Conservation (phyloP, 1,140 invertebrate species). For the Olivierus martensii region DNA sequence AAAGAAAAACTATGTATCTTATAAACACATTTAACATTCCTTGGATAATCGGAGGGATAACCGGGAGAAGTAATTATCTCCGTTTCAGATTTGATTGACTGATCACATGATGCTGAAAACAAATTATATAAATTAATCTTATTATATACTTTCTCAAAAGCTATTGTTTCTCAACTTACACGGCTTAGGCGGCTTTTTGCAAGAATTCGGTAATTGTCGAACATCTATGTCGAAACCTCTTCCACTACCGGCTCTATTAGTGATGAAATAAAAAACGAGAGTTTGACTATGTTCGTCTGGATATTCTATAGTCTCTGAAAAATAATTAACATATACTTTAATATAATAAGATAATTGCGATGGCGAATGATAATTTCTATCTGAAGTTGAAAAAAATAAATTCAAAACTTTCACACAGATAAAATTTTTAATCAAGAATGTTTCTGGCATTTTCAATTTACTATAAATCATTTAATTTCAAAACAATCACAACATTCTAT, state of each 20-base stretch:
- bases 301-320: slow-evolving; percentile 15
- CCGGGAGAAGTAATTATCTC: slow-evolving; percentile 13
- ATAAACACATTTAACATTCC: slow-evolving; percentile 13
- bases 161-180: background rate
- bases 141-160: background rate
- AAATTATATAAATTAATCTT: background rate
- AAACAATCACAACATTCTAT: too few species aligned
- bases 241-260: slow-evolving; percentile 16
- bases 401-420: too few species aligned
- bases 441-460: background rate
- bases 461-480: too few species aligned
- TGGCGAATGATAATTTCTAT: too few species aligned
- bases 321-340: background rate
- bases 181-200: slow-evolving; percentile 10
- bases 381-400: background rate
- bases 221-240: slow-evolving; percentile 20
- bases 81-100: slow-evolving; percentile 6
- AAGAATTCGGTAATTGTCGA: slow-evolving; percentile 18
- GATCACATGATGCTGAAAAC: slow-evolving; percentile 12
- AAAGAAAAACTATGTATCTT: slow-evolving; percentile 8
- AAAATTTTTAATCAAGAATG: background rate
- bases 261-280: slow-evolving; percentile 15
- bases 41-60: slow-evolving; percentile 18
- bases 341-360: too few species aligned
- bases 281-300: slow-evolving; percentile 10